phyloP scores from a whole-genome alignment of 2,113 vertebrate genomes.

The Indicator indicator region DNA sequence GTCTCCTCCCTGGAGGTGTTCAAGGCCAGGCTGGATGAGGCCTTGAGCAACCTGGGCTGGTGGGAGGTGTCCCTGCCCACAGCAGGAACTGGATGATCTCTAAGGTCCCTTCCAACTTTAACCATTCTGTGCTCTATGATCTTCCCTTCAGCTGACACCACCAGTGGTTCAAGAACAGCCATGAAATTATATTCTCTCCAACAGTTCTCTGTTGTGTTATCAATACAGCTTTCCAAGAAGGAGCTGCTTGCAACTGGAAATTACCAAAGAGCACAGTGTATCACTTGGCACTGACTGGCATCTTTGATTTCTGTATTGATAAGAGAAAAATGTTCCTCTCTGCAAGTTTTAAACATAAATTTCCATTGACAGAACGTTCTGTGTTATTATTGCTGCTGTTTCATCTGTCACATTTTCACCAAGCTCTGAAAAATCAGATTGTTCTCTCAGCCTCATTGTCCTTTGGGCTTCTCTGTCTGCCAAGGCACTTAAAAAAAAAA shows the following conservation, averaged over 20 bases:
- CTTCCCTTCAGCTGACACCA: neutral
- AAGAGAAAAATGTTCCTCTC: neutral
- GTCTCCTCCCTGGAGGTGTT: no score
- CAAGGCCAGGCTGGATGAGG: no score
- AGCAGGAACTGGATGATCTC: no score
- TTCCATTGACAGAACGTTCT: conserved; percentile 52
- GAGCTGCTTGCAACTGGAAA: neutral
- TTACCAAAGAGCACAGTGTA: neutral
- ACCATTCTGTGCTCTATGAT: no score
- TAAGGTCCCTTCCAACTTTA: no score
- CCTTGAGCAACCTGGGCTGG: no score
- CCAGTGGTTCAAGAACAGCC: neutral
- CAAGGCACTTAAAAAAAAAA: neutral
- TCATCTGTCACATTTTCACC: conserved; percentile 27
- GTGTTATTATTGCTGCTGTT: conserved; percentile 23
- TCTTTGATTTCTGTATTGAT: conserved; percentile 44
- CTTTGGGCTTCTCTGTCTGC: conserved; percentile 8
- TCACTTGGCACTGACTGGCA: conserved; percentile 24
- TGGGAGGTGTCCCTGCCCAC: no score
- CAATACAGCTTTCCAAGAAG: neutral
- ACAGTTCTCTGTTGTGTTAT: neutral
- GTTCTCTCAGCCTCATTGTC: neutral
- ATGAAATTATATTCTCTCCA: neutral
- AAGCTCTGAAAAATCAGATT: neutral
- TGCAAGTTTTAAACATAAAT: conserved; percentile 18